Evolutionary conservation across 2,888 invertebrate species (phyloP).

Genomic region (Drosophila acutilabella): DNA sequence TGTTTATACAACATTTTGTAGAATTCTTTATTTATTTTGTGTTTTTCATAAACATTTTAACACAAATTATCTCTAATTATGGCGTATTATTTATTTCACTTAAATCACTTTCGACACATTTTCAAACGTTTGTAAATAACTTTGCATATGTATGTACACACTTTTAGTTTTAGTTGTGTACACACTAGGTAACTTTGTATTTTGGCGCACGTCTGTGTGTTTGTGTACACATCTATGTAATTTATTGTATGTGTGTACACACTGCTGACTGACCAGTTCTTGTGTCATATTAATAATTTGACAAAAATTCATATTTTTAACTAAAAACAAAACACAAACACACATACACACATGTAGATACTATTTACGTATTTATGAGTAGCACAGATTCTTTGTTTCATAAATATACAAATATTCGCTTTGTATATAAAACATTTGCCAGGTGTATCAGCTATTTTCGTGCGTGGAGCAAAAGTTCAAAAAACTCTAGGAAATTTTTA

Average conservation of each 20-base stretch:
- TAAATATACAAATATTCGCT: conserved; percentile 19
- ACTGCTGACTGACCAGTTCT: conserved; percentile 31
- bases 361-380: conserved; percentile 2
- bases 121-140: conserved; percentile 29
- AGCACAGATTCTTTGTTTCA: conserved; percentile 9
- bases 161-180: conserved; percentile 15
- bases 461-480: conserved; percentile 31
- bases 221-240: conserved; percentile 12
- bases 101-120: conserved; percentile 15
- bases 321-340: conserved; percentile 9
- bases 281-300: conserved; percentile 36
- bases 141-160: conserved; percentile 18
- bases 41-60: conserved; percentile 16
- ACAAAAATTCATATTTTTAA: conserved; percentile 27
- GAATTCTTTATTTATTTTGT: conserved; percentile 14
- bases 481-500: conserved; percentile 17
- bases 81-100: conserved; percentile 5
- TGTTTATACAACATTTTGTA: conserved; percentile 21
- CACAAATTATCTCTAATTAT: neutral
- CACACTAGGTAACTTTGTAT: conserved; percentile 13
- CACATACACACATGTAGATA: neutral
- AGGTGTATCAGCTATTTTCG: conserved; percentile 27
- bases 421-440: conserved; percentile 22
- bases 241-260: too few relatives aligned
- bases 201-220: conserved; percentile 5